phyloP scores from a whole-genome alignment of 2,113 vertebrate genomes.

The Calcarius ornatus region DNA sequence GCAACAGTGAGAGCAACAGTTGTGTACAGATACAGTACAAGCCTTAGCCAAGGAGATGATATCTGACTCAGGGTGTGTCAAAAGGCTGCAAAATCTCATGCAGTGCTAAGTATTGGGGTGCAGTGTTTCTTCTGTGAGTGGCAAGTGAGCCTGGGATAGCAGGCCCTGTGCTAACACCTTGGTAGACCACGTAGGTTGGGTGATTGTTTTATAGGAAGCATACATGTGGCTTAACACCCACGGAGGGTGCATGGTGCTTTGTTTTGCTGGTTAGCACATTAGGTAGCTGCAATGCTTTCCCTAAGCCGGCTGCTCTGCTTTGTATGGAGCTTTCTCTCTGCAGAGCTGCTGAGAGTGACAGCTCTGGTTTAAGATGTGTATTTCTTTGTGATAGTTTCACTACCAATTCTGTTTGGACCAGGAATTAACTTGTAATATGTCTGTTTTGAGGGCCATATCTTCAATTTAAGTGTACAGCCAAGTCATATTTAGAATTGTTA shows the following conservation, averaged over 20 bases:
- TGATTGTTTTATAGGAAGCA: not conserved
- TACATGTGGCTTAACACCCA: not conserved
- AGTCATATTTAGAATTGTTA: not conserved
- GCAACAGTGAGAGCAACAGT: not conserved
- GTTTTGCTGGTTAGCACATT: not conserved
- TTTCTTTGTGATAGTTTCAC: not conserved
- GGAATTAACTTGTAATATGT: not conserved
- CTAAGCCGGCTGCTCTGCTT: not conserved
- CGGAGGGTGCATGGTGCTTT: not conserved
- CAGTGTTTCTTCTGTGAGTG: not conserved
- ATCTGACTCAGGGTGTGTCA: not conserved
- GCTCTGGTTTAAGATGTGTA: rapidly evolving
- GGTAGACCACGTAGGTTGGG: not conserved
- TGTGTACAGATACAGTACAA: not conserved
- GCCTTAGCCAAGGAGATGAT: not conserved
- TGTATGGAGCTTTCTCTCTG: not conserved
- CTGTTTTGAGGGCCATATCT: not conserved
- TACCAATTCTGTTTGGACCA: not conserved
- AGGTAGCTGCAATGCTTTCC: not conserved
- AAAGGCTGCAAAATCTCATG: not conserved
- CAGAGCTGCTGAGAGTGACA: not conserved
- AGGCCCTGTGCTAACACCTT: not conserved
- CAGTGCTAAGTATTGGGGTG: not conserved
- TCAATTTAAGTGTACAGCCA: not conserved
- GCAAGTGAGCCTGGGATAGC: not conserved